Conservation (phyloP, 2,797 vertebrate species). For the Sebastes umbrosus region DNA sequence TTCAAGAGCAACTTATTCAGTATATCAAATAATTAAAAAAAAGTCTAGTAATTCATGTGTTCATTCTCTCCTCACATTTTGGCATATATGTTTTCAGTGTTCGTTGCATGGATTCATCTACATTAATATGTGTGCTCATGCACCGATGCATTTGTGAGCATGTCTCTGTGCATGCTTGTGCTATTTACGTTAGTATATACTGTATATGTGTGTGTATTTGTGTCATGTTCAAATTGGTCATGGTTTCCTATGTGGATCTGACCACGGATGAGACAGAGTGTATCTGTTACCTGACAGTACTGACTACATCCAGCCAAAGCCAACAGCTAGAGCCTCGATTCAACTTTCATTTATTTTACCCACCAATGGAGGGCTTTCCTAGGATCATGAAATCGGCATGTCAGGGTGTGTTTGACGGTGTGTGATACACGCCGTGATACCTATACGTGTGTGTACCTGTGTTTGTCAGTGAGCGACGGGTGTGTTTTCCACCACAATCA, state of each 20-base stretch:
- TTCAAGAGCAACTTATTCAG: neutral
- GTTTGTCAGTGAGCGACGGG: slow-evolving; percentile 12
- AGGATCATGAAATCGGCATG: neutral
- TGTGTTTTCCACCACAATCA: slow-evolving; percentile 28
- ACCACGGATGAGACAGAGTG: neutral
- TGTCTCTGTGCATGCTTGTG: neutral
- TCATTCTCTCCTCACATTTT: neutral
- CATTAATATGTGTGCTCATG: neutral
- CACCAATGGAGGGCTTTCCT: neutral
- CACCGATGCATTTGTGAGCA: neutral
- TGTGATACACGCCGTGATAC: neutral
- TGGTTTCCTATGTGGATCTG: neutral
- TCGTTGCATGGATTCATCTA: neutral
- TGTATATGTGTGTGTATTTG: neutral
- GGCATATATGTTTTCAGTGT: neutral
- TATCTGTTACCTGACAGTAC: neutral
- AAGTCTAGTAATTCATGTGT: neutral
- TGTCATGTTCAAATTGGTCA: neutral
- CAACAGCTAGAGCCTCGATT: neutral
- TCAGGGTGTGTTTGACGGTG: neutral
- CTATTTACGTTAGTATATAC: neutral
- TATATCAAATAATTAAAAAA: neutral
- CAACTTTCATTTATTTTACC: slow-evolving; percentile 16
- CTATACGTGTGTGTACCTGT: neutral
- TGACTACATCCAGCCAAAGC: neutral